Base-by-base conservation (phyloP, 92 coral and sea anemone genomes). In the Metridium senile region DNA sequence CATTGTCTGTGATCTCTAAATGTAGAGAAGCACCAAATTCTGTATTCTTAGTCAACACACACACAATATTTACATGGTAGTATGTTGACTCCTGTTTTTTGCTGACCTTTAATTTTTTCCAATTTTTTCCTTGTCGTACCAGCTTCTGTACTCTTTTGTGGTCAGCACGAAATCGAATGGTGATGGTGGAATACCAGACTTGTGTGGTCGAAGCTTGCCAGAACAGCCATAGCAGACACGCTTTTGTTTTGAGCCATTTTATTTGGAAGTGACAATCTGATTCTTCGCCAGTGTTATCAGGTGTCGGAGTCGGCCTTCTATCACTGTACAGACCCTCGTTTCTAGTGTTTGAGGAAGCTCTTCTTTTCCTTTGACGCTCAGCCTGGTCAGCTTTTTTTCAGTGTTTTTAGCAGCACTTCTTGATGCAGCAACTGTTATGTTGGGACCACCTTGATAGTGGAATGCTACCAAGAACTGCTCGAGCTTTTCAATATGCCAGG, bases 71-170 rank as follows among this genome's bases (percentile, higher is more conserved):
- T 2, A 84, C 34, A 33, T 84, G 88, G 35, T 84, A 84, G 49
- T 84, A 70, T 10, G 74, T 84, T 26, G 74, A 17, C 56, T 84
- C 83, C 0, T 79, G 83, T 26, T 51, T 64, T 0, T 27, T 77
- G 43, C 78, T 76, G n/a, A 84, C 74, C 49, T 73, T 69, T 6
- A 26, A 7, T 6, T 6, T 61, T n/a, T 71, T 35, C 4, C 68
- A n/a, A n/a, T n/a, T n/a, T n/a, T 10, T 61, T 10, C 57, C 71
- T 77, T 84, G 49, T 84, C 78, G 52, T 69, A 84, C 88, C 83
- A 84, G 25, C 64, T 18, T 29, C 82, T 9, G 66, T 54, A 59
- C 58, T 83, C 85, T 51, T 30, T 74, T 0, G 79, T 74, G 31
- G 56, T 74, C 9, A 74, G 18, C 0, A 58, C 79, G 1, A 59